Percentiles rank a stretch among this genome's conserved stretches.
phyloP scores from a whole-genome alignment of 2,888 invertebrate species.

The Zootermopsis nevadensis region DNA sequence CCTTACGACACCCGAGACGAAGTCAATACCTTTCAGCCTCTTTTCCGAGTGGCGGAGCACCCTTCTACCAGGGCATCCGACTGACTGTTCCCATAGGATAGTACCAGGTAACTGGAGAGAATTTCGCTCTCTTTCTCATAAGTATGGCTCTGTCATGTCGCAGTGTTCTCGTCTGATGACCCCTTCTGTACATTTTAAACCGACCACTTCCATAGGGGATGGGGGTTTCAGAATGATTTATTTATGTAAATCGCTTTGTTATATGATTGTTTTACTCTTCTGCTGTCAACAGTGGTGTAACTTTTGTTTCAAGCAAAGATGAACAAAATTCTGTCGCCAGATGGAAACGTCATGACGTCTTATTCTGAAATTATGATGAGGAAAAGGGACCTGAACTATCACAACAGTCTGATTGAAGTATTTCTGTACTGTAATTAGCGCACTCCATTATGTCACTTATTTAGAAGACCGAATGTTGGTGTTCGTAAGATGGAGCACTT shows the following conservation, averaged over 20 bases:
- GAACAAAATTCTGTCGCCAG: background rate
- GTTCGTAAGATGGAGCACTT: background rate
- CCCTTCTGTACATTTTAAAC: background rate
- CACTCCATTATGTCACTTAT: background rate
- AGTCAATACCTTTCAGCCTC: background rate
- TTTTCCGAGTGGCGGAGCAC: background rate
- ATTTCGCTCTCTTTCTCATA: background rate
- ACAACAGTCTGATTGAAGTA: background rate
- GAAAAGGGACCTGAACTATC: no score
- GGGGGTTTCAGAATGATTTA: background rate
- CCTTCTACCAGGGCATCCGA: background rate
- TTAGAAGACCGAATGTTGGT: background rate
- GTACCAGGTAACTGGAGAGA: background rate
- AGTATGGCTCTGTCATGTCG: background rate
- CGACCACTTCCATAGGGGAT: background rate
- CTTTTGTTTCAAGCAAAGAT: background rate
- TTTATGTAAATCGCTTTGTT: background rate
- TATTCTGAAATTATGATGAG: conserved; percentile 1
- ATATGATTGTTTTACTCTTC: background rate
- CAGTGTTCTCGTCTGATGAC: background rate
- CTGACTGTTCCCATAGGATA: background rate
- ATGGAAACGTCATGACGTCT: background rate
- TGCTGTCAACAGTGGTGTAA: background rate
- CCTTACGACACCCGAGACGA: conserved; percentile 15
- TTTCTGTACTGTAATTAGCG: background rate